Conservation (phyloP, 2,113 vertebrate species). For the Pelecanus crispus region DNA sequence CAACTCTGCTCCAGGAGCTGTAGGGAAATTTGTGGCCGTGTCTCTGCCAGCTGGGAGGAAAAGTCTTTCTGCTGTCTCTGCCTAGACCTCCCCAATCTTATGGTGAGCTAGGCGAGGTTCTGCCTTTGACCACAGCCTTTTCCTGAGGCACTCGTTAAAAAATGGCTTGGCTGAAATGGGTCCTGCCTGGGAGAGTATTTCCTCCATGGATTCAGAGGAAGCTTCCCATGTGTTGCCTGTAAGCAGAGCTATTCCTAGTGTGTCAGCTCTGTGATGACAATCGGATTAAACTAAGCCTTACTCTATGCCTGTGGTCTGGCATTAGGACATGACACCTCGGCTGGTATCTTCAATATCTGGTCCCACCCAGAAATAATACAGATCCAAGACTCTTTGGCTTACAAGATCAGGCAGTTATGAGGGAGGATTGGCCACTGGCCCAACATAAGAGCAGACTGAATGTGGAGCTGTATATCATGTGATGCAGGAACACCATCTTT, state of each 20-base stretch:
- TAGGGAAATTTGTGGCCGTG: background rate
- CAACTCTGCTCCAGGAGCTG: background rate
- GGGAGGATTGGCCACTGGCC: background rate
- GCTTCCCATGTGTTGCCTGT: background rate
- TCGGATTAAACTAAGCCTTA: background rate
- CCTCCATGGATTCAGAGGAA: background rate
- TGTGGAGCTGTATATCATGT: background rate
- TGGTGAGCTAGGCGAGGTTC: background rate
- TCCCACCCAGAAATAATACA: constrained; percentile 10
- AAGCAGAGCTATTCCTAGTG: background rate
- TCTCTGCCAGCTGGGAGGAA: background rate
- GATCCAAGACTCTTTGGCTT: constrained; percentile 6
- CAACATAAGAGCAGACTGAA: background rate
- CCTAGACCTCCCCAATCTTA: background rate
- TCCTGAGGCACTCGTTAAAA: background rate
- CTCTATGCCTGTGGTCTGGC: constrained; percentile 22
- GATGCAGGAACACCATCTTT: background rate
- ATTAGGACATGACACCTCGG: constrained; percentile 27
- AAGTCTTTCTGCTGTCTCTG: background rate
- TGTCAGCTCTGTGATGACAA: constrained; percentile 14
- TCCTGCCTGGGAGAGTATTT: background rate
- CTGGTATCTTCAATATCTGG: constrained; percentile 26
- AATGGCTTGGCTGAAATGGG: background rate
- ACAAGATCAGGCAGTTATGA: background rate
- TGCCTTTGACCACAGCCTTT: background rate